Base-by-base conservation (phyloP, 2,888 invertebrate species). In the Cosmorhoe ocellata region DNA sequence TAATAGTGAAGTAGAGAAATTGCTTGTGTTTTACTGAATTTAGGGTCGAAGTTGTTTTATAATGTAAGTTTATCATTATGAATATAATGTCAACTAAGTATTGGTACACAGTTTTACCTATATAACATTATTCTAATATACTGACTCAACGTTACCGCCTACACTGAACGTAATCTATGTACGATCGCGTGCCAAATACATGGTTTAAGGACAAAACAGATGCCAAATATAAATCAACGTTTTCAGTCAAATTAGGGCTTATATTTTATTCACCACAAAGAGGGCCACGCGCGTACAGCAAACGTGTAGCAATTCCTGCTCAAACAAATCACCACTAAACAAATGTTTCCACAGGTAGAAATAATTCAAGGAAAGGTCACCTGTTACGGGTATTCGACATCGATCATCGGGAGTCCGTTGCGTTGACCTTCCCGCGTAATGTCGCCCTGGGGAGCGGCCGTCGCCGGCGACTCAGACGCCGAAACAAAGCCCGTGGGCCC, bases 351-450 rank as follows among this genome's bases (percentile, higher is more conserved):
- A 81, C 84, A 82, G 84, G 84, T 83, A 84, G 76, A 76, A 88
- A 88, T 89, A 89, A 89, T 89, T 88, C 83, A 87, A 71, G 66
- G 76, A 86, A 86, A 89, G 89, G 89, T 89, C 89, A 90, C 88
- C 84, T 87, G 88, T 88, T 84, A 84, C 81, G 81, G 85, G 84
- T 79, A 79, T 84, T 82, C 84, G 80, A 79, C 88, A 88, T 90
- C 89, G 89, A 90, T 90, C 90, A 90, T 90, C 84, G 81, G 83
- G 84, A 84, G 84, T 84, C 80, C 81, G 86, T 79, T 73, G 81
- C 74, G 79, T 71, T 81, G 83, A 78, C 81, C 84, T 81, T 76
- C 77, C 77, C 79, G 77, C 76, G 79, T 89, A 89, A 89, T 87
- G 86, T 81, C 67, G 71, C 89, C 85, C 88, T 39, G 51, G 88